Conservation (phyloP, 1,140 invertebrate genomes). For the Magallana angulata region DNA sequence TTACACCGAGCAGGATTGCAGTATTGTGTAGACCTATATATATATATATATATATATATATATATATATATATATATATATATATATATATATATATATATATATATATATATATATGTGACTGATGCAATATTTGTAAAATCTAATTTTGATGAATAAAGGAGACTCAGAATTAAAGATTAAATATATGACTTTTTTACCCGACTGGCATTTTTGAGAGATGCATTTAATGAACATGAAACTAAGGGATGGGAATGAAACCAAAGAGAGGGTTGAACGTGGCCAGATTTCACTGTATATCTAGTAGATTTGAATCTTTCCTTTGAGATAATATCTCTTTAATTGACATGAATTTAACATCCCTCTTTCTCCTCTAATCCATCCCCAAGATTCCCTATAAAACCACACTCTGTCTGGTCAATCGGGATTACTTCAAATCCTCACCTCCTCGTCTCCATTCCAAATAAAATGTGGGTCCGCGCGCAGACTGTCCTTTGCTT, state of each 20-base stretch:
- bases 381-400: background rate
- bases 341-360: slow-evolving; percentile 25
- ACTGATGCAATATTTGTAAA: too few species aligned
- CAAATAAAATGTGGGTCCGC: slow-evolving; percentile 2
- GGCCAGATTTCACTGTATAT: background rate
- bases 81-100: too few species aligned
- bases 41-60: too few species aligned
- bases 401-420: background rate
- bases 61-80: too few species aligned
- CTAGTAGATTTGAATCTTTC: slow-evolving; percentile 15
- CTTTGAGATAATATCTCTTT: slow-evolving; percentile 26
- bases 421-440: background rate
- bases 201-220: too few species aligned
- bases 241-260: background rate
- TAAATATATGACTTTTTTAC: too few species aligned
- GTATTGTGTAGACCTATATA: too few species aligned
- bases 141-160: too few species aligned
- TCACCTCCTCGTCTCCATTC: background rate
- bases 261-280: background rate
- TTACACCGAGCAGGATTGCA: too few species aligned
- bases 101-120: too few species aligned
- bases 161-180: too few species aligned
- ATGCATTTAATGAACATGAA: background rate
- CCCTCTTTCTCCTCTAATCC: background rate
- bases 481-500: slow-evolving; percentile 10